A percentile compares a stretch with the other conserved stretches of the same genome.
These are phyloP conservation scores for Bombylius discolor DNA, from an alignment of 2,888 invertebrate genomes.

Conservation along the genomic window DNA sequence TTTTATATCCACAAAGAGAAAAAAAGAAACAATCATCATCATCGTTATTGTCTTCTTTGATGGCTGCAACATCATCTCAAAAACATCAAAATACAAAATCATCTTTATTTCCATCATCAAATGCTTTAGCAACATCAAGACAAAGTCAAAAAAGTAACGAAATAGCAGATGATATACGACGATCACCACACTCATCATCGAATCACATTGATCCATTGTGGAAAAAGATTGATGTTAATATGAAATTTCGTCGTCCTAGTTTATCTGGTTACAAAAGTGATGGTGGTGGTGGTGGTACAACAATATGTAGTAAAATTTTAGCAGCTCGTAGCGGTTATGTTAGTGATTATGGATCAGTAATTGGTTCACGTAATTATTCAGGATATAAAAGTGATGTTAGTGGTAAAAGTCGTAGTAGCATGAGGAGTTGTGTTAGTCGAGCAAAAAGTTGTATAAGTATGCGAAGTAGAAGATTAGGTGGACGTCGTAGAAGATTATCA, in stretches of 20 bases:
- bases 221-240: constrained; percentile 51
- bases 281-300: constrained; percentile 30
- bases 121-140: background rate
- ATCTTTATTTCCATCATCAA: no score
- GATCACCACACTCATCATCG: constrained; percentile 26
- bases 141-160: constrained; percentile 30
- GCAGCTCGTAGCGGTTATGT: constrained; percentile 42
- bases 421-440: constrained; percentile 44
- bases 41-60: constrained; percentile 15
- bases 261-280: constrained; percentile 51
- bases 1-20: constrained; percentile 63
- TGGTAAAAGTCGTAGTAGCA: constrained; percentile 46
- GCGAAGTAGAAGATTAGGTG: constrained; percentile 28
- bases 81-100: constrained; percentile 31
- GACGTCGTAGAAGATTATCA: constrained; percentile 1
- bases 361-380: constrained; percentile 32
- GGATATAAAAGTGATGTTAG: constrained; percentile 50
- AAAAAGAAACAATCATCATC: constrained; percentile 52
- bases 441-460: constrained; percentile 29
- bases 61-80: constrained; percentile 40
- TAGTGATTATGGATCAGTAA: constrained; percentile 44
- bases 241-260: constrained; percentile 44
- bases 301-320: constrained; percentile 36
- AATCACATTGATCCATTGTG: constrained; percentile 47
- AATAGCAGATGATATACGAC: constrained; percentile 33